Evolutionary conservation across 1,140 invertebrate species (phyloP), one percentile per base, ranked within the genome.

Genomic region (Calephelis nemesis): DNA sequence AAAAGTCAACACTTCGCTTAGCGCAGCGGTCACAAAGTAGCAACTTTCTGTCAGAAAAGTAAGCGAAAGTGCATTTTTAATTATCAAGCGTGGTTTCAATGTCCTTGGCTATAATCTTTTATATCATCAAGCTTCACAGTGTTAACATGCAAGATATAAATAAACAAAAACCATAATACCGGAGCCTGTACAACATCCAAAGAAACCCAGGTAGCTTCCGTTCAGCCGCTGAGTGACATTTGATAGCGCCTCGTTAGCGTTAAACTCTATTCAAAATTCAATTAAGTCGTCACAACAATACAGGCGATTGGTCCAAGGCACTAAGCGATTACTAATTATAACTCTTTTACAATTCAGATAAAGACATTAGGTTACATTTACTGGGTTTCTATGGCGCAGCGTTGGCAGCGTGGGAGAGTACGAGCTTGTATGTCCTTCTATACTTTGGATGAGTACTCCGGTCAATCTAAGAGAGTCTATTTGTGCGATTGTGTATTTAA

Each of bases 241-340:
- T 78, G 81, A 87, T 87, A 83, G 75, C 69, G 62, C 66, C 74
- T 79, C 76, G 79, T 85, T 84, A 84, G 74, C 78, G 76, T 76
- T 82, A 76, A 77, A 71, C 70, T 54, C 77, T 71, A 81, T 84
- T 84, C 77, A 87, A 82, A 79, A 74, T 73, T 82, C 78, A 82
- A 83, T 84, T 84, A 83, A 77, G 72, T 77, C 70, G 67, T 78
- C 78, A 82, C 74, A 82, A 82, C 77, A 82, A 82, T 78, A 71
- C 67, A 48, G 62, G 54, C 45, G 58, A 30, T 49, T 69, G 64
- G 71, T 73, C 64, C 65, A 69, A 69, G 58, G 50, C 50, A 9
- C 19, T 54, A 19, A 54, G 50, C 50, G 50, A 19, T 54, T 54
- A 19, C n/a, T 54, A 19, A 54, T 54, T 54, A 54, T 54, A 54